Conservation (phyloP, 2,797 vertebrate species). For the Protosalanx chinensis region DNA sequence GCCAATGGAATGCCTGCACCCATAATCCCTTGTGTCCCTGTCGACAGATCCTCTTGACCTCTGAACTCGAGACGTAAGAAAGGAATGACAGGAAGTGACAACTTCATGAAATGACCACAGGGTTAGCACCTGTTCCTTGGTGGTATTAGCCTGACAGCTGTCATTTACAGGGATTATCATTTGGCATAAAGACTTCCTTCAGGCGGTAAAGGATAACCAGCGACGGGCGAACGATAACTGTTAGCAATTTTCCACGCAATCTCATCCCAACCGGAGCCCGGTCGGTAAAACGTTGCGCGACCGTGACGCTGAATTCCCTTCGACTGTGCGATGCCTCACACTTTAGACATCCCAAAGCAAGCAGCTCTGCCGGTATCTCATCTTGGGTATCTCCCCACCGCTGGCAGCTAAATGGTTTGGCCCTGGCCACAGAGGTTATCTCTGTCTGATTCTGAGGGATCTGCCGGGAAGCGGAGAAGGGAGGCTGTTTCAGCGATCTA, state of each 20-base stretch:
- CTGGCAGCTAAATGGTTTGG: constrained; percentile 20
- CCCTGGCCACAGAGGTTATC: constrained; percentile 32
- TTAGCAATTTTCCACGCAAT: background rate
- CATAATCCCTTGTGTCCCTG: constrained; percentile 77
- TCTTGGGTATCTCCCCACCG: constrained; percentile 14
- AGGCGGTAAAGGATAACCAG: background rate
- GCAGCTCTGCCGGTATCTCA: background rate
- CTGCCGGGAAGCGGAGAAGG: constrained; percentile 18
- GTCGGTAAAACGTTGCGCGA: too few species aligned
- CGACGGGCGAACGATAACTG: background rate
- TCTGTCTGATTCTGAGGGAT: constrained; percentile 44
- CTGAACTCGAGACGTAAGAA: constrained; percentile 68
- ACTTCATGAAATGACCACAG: constrained; percentile 68
- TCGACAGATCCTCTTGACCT: constrained; percentile 82
- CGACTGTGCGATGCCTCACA: background rate
- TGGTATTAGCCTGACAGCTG: background rate
- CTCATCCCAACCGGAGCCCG: too few species aligned
- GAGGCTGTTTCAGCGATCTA: constrained; percentile 62
- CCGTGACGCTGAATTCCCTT: too few species aligned
- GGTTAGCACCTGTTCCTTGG: constrained; percentile 51
- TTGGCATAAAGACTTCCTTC: background rate
- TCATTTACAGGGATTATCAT: background rate
- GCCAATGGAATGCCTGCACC: constrained; percentile 77
- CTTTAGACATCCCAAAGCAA: background rate
- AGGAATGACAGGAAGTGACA: constrained; percentile 70